A percentile compares a stretch with the other conserved stretches of the same genome.
Evolutionary conservation across 1,140 invertebrate genomes (phyloP).

Genomic region (Sycophila sp.): DNA sequence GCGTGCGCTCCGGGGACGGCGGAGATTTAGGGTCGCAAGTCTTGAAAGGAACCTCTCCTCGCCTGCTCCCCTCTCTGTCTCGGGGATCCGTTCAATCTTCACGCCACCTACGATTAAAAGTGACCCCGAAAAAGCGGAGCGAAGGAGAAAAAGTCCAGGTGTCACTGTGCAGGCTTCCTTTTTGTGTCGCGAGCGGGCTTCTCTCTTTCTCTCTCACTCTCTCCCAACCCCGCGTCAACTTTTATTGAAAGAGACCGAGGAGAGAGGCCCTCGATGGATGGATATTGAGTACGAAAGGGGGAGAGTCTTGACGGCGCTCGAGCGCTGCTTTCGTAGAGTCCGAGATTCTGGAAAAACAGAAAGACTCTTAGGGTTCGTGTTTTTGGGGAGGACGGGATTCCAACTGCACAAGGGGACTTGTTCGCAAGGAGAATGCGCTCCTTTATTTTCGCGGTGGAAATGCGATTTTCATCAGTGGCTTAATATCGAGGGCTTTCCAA

Average conservation of each 20-base stretch:
- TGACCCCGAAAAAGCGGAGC: slow-evolving; percentile 23
- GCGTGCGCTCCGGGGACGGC: neutral
- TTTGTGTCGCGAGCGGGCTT: too few relatives aligned
- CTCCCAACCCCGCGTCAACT: too few relatives aligned
- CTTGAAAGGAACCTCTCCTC: slow-evolving; percentile 19
- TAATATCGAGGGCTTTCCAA: neutral
- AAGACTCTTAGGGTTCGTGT: neutral
- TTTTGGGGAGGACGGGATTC: neutral
- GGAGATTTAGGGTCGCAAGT: slow-evolving; percentile 12
- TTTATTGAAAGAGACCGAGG: slow-evolving; percentile 23
- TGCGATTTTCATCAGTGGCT: slow-evolving; percentile 19
- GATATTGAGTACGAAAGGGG: neutral
- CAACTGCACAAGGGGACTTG: neutral
- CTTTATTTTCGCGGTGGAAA: neutral
- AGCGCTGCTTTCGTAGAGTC: slow-evolving; percentile 23
- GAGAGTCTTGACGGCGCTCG: slow-evolving; percentile 5
- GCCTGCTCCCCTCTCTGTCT: neutral
- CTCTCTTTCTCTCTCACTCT: too few relatives aligned
- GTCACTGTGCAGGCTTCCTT: slow-evolving; percentile 31
- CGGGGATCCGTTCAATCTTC: slow-evolving; percentile 32
- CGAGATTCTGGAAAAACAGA: slow-evolving; percentile 6
- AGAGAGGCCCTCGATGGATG: neutral
- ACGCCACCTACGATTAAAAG: slow-evolving; percentile 41
- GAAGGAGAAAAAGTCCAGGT: slow-evolving; percentile 36
- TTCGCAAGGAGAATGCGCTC: neutral